Percentiles rank a stretch among this genome's conserved stretches.
Evolutionary conservation across 2,113 vertebrate species (phyloP).

Genomic region (Thryonomys swinderianus): DNA sequence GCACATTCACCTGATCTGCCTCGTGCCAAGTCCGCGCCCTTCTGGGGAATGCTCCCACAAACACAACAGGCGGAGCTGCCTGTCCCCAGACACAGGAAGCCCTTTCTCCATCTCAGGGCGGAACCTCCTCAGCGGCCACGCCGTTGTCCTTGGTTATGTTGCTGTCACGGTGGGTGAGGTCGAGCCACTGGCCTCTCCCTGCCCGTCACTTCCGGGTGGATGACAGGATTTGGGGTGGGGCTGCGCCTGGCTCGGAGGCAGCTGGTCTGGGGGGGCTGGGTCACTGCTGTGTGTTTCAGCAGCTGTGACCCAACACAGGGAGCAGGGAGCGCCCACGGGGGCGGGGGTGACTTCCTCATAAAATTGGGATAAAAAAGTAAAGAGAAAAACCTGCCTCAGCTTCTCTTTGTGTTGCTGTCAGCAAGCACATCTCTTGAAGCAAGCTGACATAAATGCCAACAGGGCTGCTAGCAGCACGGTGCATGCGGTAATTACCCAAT

Average conservation of each 20-base stretch:
- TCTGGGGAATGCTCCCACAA: not conserved
- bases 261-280: not conserved
- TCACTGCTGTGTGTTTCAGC: not conserved
- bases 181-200: not conserved
- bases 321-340: conserved; percentile 27
- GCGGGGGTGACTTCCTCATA: conserved; percentile 54
- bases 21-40: not conserved
- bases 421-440: conserved; percentile 40
- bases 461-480: not conserved
- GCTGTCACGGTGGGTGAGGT: not conserved
- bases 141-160: not conserved
- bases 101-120: not conserved
- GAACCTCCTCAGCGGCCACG: not conserved
- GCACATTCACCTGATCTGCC: not conserved
- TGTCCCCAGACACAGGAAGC: not conserved
- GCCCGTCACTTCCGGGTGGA: not conserved
- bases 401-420: conserved; percentile 66
- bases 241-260: not conserved
- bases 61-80: not conserved
- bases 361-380: conserved; percentile 55
- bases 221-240: not conserved
- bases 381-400: conserved; percentile 60
- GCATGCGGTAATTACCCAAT: conserved; percentile 72
- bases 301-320: not conserved
- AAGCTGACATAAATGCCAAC: conserved; percentile 48